Conservation (phyloP, 2,888 invertebrate species). For the Hoplodrina blanda region DNA sequence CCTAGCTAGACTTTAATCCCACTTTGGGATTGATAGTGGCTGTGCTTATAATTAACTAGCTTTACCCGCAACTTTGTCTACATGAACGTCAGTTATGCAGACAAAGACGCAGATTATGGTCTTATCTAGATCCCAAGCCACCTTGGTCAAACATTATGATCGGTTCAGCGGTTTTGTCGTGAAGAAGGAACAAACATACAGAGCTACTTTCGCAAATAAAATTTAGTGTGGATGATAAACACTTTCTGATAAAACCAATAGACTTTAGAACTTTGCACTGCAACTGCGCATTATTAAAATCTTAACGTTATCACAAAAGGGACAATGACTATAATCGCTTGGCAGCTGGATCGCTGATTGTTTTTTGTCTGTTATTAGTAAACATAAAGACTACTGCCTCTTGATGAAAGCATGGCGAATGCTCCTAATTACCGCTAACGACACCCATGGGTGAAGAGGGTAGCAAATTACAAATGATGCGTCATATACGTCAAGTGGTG, state of each 20-base stretch:
- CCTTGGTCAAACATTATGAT: neutral
- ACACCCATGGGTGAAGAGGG: conserved; percentile 24
- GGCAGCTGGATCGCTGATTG: neutral
- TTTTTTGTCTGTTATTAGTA: neutral
- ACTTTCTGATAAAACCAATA: neutral
- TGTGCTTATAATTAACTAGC: neutral
- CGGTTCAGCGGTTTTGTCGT: neutral
- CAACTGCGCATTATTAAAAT: neutral
- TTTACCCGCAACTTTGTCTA: too few species aligned
- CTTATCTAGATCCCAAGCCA: neutral
- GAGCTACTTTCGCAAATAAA: too few species aligned
- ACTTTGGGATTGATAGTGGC: neutral
- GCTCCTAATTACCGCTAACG: conserved; percentile 25
- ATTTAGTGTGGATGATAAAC: neutral
- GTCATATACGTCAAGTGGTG: conserved; percentile 6
- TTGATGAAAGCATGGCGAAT: conserved; percentile 14
- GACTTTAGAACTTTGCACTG: neutral
- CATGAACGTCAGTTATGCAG: neutral
- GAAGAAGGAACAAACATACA: neutral
- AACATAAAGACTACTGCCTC: neutral
- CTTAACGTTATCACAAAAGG: neutral
- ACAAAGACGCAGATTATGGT: neutral
- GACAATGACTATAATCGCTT: neutral
- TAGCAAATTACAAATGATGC: conserved; percentile 12
- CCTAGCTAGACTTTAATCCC: conserved; percentile 13